phyloP scores from a whole-genome alignment of 2,888 invertebrate species.

The Eupithecia exiguata region DNA sequence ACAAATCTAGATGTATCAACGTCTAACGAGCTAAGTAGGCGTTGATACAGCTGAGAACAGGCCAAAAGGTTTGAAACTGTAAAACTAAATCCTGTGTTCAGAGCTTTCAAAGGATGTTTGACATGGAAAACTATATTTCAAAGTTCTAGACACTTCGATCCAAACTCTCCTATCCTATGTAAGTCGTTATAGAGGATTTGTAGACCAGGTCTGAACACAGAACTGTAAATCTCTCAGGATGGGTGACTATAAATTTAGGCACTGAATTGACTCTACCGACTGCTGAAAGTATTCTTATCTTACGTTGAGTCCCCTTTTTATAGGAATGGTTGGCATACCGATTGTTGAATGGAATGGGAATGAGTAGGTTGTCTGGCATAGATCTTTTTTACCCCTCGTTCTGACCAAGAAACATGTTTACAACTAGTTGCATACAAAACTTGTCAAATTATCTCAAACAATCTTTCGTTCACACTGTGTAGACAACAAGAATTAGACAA shows the following conservation, averaged over 20 bases:
- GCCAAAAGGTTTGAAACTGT: not conserved
- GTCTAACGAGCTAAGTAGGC: not conserved
- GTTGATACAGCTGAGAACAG: not conserved
- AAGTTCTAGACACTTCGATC: constrained; percentile 11
- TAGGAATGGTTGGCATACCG: no score
- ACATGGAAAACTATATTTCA: constrained; percentile 8
- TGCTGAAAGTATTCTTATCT: not conserved
- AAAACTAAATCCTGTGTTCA: not conserved
- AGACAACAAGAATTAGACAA: no score
- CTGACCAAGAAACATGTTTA: no score
- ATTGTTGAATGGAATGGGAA: no score
- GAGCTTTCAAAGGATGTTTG: not conserved
- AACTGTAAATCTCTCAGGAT: constrained; percentile 22
- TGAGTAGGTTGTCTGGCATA: no score
- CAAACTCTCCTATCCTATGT: not conserved
- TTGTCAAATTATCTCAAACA: no score
- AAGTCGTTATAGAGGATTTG: constrained; percentile 28
- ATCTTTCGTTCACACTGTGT: no score
- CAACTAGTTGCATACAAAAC: no score
- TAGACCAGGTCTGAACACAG: constrained; percentile 16
- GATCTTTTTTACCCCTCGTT: no score
- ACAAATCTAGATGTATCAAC: no score
- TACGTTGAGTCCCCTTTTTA: no score
- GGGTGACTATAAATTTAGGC: constrained; percentile 10
- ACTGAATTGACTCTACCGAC: not conserved